Conservation (phyloP, 1,140 invertebrate genomes). For the Augochlora pura region DNA sequence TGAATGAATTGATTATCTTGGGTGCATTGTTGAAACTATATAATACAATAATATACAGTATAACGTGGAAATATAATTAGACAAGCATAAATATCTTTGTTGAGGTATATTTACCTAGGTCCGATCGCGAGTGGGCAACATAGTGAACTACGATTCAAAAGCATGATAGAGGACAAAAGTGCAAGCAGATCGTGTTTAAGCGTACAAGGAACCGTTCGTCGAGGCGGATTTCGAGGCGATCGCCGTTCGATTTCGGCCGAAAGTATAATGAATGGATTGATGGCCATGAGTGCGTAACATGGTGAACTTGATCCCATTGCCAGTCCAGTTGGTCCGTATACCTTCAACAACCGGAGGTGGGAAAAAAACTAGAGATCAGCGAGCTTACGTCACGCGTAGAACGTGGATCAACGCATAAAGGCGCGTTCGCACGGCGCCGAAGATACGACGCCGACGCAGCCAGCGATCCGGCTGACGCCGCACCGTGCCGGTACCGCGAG, state of each 20-base stretch:
- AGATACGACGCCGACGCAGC: constrained; percentile 21
- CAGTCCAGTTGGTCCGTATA: not conserved
- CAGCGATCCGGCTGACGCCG: constrained; percentile 41
- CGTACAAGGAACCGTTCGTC: too few species aligned
- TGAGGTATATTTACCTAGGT: too few species aligned
- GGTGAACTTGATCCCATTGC: not conserved
- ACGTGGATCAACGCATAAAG: constrained; percentile 58
- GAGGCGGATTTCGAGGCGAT: too few species aligned
- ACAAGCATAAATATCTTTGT: too few species aligned
- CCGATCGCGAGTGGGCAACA: too few species aligned
- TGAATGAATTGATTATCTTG: too few species aligned
- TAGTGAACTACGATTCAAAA: too few species aligned
- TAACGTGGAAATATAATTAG: too few species aligned
- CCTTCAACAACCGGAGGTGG: not conserved
- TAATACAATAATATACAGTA: too few species aligned
- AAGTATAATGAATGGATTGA: not conserved
- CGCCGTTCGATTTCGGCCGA: not conserved
- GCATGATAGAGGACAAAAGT: too few species aligned
- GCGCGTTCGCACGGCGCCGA: constrained; percentile 59
- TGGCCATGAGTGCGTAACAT: not conserved
- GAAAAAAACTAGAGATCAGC: constrained; percentile 15
- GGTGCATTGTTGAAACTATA: too few species aligned
- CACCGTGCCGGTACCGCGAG: constrained; percentile 34
- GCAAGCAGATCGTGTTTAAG: too few species aligned
- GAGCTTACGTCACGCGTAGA: constrained; percentile 49